Evolutionary conservation across 2,113 vertebrate genomes (phyloP).

Genomic region (Bagarius yarrelli): DNA sequence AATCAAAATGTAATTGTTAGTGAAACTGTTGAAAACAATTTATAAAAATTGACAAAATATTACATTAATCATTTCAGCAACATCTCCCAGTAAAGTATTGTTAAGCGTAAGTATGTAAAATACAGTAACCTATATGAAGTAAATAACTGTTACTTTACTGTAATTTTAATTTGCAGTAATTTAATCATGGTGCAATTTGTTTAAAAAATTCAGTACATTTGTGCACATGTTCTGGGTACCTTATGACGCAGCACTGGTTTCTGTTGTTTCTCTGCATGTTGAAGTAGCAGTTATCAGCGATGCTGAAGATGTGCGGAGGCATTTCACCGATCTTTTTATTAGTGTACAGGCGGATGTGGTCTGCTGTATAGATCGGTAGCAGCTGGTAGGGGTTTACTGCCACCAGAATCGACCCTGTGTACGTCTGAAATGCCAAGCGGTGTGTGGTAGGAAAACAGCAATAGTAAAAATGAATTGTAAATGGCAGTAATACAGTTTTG

Average conservation of each 20-base stretch:
- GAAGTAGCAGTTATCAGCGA: slow-evolving; percentile 98
- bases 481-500: not conserved
- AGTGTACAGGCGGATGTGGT: slow-evolving; percentile 95
- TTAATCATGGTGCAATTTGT: not conserved
- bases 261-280: slow-evolving; percentile 97
- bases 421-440: slow-evolving; percentile 73
- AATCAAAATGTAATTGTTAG: too few species aligned
- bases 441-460: not conserved
- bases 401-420: slow-evolving; percentile 95
- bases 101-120: not conserved
- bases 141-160: not conserved
- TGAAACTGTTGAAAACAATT: too few species aligned
- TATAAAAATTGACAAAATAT: too few species aligned
- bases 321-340: slow-evolving; percentile 98
- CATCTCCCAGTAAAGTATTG: not conserved
- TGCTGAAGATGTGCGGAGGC: slow-evolving; percentile 96
- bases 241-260: slow-evolving; percentile 97
- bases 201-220: not conserved
- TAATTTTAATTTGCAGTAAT: not conserved
- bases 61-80: too few species aligned
- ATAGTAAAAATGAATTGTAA: not conserved
- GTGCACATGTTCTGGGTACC: slow-evolving; percentile 59
- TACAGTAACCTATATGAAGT: not conserved
- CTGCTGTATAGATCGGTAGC: slow-evolving; percentile 92
- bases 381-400: slow-evolving; percentile 98